These are phyloP conservation scores for Linepithema humile DNA, from an alignment of 1,140 invertebrate genomes.

Conservation along the genomic window DNA sequence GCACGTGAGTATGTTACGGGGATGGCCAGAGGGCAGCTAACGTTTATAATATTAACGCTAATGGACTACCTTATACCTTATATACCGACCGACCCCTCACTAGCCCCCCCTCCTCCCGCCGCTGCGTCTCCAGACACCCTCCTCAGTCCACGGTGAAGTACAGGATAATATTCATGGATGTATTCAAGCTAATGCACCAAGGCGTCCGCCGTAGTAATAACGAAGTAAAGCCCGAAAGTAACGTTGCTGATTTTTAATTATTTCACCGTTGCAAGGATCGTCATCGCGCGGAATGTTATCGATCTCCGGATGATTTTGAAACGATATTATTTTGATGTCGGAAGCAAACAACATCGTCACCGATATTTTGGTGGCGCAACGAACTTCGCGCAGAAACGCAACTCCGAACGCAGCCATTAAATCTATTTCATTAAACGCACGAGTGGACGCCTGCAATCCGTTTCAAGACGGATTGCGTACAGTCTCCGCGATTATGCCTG, in stretches of 20 bases:
- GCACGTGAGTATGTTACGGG: conserved; percentile 77
- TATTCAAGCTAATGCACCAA: conserved; percentile 82
- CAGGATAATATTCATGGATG: conserved; percentile 83
- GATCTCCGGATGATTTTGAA: not conserved
- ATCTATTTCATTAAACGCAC: not conserved
- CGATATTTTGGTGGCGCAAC: too few species aligned
- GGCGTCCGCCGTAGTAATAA: conserved; percentile 78
- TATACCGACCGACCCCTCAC: conserved; percentile 76
- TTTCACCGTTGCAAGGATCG: not conserved
- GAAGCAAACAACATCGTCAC: too few species aligned
- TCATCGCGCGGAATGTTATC: not conserved
- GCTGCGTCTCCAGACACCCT: conserved; percentile 65
- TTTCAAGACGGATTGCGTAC: conserved; percentile 4
- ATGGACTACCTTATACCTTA: conserved; percentile 85
- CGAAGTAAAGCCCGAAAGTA: conserved; percentile 65
- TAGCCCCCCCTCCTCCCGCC: conserved; percentile 48
- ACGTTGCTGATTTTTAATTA: conserved; percentile 45
- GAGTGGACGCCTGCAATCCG: not conserved
- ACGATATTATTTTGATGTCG: not conserved
- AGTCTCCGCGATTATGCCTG: not conserved
- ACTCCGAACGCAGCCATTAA: not conserved
- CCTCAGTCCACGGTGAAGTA: conserved; percentile 74
- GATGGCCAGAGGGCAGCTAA: conserved; percentile 84
- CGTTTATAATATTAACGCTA: conserved; percentile 85
- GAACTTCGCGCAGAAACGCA: too few species aligned